phyloP scores from a whole-genome alignment of 1,140 invertebrate genomes.

The Platyscapa corneri region DNA sequence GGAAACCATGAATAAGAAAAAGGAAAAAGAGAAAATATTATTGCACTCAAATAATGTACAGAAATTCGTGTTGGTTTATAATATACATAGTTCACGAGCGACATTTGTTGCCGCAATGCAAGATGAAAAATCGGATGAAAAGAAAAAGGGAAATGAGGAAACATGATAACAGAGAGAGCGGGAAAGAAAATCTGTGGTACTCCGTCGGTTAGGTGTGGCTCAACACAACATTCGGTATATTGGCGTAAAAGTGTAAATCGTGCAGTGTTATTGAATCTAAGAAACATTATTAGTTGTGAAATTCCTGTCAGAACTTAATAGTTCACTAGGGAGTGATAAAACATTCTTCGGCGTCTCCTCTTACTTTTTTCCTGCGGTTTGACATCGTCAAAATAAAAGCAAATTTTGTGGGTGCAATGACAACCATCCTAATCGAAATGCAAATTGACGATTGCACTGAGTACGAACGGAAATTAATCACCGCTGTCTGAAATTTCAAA shows the following conservation, averaged over 20 bases:
- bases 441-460: constrained; percentile 40
- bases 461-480: neutral
- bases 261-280: neutral
- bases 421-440: constrained; percentile 43
- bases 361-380: neutral
- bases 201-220: neutral
- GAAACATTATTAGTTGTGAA: constrained; percentile 43
- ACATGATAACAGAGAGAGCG: neutral
- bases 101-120: neutral
- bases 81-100: neutral
- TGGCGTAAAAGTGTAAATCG: too few relatives aligned
- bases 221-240: constrained; percentile 18
- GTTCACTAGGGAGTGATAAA: constrained; percentile 30
- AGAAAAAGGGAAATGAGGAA: too few relatives aligned
- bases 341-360: neutral
- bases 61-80: neutral
- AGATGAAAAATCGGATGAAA: neutral
- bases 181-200: neutral
- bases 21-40: neutral
- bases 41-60: constrained; percentile 17
- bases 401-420: neutral
- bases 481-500: neutral
- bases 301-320: constrained; percentile 2
- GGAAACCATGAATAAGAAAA: neutral
- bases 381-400: neutral